phyloP scores from a whole-genome alignment of 2,113 vertebrate genomes.

The Anser brachyrhynchus region DNA sequence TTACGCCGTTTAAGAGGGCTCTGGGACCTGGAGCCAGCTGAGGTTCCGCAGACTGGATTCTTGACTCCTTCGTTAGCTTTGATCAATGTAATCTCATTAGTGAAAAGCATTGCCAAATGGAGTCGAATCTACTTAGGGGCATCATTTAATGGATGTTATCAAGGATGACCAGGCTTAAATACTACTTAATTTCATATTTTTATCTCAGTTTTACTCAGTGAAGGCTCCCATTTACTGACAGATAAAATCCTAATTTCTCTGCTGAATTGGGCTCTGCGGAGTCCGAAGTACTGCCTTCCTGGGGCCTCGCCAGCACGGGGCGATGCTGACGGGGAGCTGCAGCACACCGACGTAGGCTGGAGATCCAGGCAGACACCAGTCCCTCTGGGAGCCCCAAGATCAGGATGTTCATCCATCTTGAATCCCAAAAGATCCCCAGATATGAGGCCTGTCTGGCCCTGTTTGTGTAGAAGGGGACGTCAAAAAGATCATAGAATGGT shows the following conservation, averaged over 20 bases:
- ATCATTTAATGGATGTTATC: conserved; percentile 43
- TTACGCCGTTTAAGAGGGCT: neutral
- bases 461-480: neutral
- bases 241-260: conserved; percentile 40
- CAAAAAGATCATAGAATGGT: neutral
- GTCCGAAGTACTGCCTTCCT: neutral
- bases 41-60: conserved; percentile 26
- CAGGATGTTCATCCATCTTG: neutral
- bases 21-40: conserved; percentile 20
- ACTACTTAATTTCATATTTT: conserved; percentile 60
- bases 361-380: neutral
- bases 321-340: neutral
- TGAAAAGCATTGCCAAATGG: conserved; percentile 42
- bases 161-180: conserved; percentile 42
- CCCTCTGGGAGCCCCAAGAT: neutral
- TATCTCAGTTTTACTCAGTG: conserved; percentile 43
- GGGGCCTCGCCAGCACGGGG: neutral
- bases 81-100: conserved; percentile 57
- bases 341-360: neutral
- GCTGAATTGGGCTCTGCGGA: neutral
- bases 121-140: conserved; percentile 28
- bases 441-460: neutral
- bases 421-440: neutral
- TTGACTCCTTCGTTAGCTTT: conserved; percentile 45
- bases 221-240: neutral